Percentiles rank a stretch among this genome's conserved stretches.
phyloP scores from a whole-genome alignment of 2,797 vertebrate species.

The Sparus aurata region DNA sequence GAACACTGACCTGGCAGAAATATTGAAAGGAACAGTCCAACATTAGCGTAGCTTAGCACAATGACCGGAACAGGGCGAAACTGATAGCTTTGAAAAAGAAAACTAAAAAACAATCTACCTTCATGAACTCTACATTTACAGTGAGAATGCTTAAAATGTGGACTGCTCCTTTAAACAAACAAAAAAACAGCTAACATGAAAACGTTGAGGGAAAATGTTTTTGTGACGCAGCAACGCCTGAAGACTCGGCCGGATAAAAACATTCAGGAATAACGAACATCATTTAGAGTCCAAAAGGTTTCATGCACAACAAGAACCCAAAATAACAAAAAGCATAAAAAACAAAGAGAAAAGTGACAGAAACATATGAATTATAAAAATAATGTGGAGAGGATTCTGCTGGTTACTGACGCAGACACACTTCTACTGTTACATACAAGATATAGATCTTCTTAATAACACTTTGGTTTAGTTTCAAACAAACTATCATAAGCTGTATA shows the following conservation, averaged over 20 bases:
- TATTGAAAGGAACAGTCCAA: constrained; percentile 10
- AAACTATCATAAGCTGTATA: constrained; percentile 73
- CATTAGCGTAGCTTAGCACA: constrained; percentile 37
- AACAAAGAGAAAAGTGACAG: constrained; percentile 32
- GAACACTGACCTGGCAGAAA: background rate
- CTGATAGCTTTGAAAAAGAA: background rate
- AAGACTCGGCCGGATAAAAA: constrained; percentile 37
- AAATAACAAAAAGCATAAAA: constrained; percentile 47
- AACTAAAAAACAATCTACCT: background rate
- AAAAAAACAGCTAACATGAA: background rate
- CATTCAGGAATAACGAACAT: constrained; percentile 38
- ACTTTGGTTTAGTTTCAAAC: constrained; percentile 89
- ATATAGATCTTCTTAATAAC: constrained; percentile 79
- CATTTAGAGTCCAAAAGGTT: constrained; percentile 32
- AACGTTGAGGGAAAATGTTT: background rate
- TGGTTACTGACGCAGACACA: constrained; percentile 78
- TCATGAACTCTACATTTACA: background rate
- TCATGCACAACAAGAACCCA: constrained; percentile 72
- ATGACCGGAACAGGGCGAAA: background rate
- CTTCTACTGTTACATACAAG: constrained; percentile 78
- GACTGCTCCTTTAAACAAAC: constrained; percentile 5
- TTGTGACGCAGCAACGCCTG: background rate
- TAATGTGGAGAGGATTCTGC: constrained; percentile 75
- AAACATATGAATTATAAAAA: constrained; percentile 79
- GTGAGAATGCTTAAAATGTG: background rate